A percentile compares a stretch with the other conserved stretches of the same genome.
Evolutionary conservation across 2,113 vertebrate genomes (phyloP).

Genomic region (Heteronetta atricapilla): DNA sequence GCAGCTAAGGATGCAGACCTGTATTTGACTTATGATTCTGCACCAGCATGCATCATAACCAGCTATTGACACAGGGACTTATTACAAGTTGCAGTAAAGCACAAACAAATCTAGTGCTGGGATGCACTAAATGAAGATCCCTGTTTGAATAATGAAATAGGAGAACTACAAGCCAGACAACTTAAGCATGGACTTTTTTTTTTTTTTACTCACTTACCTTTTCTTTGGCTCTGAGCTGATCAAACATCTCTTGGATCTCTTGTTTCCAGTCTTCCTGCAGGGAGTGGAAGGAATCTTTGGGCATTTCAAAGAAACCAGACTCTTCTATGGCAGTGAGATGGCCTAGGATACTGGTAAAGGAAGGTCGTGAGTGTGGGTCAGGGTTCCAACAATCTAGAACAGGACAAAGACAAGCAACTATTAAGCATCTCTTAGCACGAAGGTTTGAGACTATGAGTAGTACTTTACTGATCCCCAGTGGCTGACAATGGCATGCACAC

Average conservation of each 20-base stretch:
- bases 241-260: conserved; percentile 99
- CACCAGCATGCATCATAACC: neutral
- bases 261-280: conserved; percentile 98
- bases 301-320: conserved; percentile 98
- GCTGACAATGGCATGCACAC: conserved; percentile 18
- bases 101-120: neutral
- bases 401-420: conserved; percentile 15
- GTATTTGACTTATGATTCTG: neutral
- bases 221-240: conserved; percentile 96
- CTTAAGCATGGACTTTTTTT: neutral
- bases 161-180: neutral
- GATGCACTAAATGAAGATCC: neutral
- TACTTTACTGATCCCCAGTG: conserved; percentile 64
- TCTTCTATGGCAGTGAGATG: conserved; percentile 94
- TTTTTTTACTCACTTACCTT: conserved; percentile 78
- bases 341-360: conserved; percentile 89
- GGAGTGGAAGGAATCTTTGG: conserved; percentile 94
- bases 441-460: neutral
- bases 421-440: neutral
- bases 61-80: neutral
- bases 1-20: neutral
- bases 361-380: conserved; percentile 89
- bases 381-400: conserved; percentile 92
- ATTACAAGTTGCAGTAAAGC: neutral
- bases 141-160: neutral